These are phyloP conservation scores for Drosophila tanythrix DNA, from an alignment of 2,888 invertebrate genomes.

Conservation along the genomic window DNA sequence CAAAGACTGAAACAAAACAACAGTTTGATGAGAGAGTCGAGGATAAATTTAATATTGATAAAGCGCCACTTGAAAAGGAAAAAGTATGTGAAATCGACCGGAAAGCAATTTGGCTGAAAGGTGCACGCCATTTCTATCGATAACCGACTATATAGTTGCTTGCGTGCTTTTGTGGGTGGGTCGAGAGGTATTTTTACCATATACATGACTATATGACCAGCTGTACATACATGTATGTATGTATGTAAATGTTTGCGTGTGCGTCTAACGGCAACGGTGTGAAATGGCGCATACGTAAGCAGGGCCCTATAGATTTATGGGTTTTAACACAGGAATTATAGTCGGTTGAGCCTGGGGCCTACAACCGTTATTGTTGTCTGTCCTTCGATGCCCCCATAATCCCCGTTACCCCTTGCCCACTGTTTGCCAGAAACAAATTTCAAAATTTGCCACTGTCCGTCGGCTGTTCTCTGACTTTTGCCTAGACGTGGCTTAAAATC, in stretches of 20 bases:
- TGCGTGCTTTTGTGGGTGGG: not conserved
- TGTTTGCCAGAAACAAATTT: conserved; percentile 2
- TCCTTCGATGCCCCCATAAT: not conserved
- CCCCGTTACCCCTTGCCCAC: conserved; percentile 1
- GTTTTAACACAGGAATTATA: conserved; percentile 79
- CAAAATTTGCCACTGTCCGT: conserved; percentile 27
- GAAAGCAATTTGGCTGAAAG: conserved; percentile 76
- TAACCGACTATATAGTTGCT: conserved; percentile 51
- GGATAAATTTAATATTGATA: conserved; percentile 58
- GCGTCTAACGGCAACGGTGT: conserved; percentile 73
- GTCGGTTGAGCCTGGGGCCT: conserved; percentile 65
- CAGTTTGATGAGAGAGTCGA: conserved; percentile 3
- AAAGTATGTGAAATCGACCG: conserved; percentile 51
- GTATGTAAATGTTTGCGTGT: conserved; percentile 40
- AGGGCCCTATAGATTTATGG: conserved; percentile 74
- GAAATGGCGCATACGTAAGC: conserved; percentile 80
- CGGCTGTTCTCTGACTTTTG: conserved; percentile 56
- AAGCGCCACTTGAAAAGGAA: conserved; percentile 15
- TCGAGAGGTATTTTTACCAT: conserved; percentile 12
- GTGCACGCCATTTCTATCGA: conserved; percentile 64
- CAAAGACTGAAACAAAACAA: not conserved
- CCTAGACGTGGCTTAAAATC: conserved; percentile 66
- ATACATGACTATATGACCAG: not conserved
- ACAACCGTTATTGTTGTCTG: conserved; percentile 57
- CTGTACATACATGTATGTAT: not conserved